Base-by-base conservation (phyloP, 2,888 invertebrate genomes). In the Hoplodrina ambigua region DNA sequence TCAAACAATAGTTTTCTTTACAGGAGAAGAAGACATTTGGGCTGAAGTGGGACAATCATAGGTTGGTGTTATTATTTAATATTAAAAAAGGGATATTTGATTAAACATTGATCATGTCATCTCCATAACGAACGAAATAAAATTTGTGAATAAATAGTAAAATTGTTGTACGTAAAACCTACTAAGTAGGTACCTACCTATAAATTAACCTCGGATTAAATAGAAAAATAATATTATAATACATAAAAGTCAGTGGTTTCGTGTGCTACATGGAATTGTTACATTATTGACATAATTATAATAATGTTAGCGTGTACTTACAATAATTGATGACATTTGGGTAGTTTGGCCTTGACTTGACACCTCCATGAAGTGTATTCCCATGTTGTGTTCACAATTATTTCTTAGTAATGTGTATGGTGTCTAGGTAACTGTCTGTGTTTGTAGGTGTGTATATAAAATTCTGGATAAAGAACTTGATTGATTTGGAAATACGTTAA, bases 341-440 rank as follows among this genome's bases (percentile, higher is more conserved):
- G 11, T 68, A 46, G 50, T 75, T 46, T 76, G 30, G 10, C 57
- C 57, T 57, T 76, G 75, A 30, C 57, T 57, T 76, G 75, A 30
- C n/a, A 20, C 19, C 15, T 75, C 7, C 30, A 53, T 53, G 19
- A 67, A 75, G 17, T 25, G 20, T 55, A 55, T 69, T 37, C 30
- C 30, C 30, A 11, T n/a, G 20, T 65, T 5, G 20, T 55, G 67
- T 17, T 41, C 37, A 53, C 17, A 19, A 49, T 41, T 46, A 46
- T 37, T 65, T 49, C 10, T 30, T 19, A 20, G 30, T 17, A 37
- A 46, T 19, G 46, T 19, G 13, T n/a, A 41, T 19, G 7, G 46
- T 46, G 46, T 17, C 2, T 41, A 41, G 41, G 41, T 37, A 33
- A 37, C 37, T 37, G 4, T 33, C 4, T 33, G 6, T 33, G 37